Conservation (phyloP, 2,888 invertebrate species). For the Andrena bucephala region DNA sequence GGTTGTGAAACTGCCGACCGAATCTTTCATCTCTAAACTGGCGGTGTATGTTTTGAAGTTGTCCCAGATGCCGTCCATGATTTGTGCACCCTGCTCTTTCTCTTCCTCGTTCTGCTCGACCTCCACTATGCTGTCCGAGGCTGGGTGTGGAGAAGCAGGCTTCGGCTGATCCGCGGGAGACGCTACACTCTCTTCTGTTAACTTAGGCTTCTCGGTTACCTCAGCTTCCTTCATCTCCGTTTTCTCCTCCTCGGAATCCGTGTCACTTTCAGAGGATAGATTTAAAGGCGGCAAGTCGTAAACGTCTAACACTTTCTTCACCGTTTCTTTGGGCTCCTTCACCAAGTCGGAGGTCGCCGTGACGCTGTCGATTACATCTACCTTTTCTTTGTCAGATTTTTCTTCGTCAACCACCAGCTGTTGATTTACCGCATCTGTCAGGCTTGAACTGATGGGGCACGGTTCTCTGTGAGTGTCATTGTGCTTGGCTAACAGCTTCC, state of each 20-base stretch:
- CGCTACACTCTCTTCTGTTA: slow-evolving; percentile 59
- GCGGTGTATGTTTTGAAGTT: slow-evolving; percentile 92
- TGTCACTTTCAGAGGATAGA: slow-evolving; percentile 93
- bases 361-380: slow-evolving; percentile 12
- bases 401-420: slow-evolving; percentile 55
- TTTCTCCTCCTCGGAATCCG: slow-evolving; percentile 87
- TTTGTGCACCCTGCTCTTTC: slow-evolving; percentile 87
- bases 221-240: slow-evolving; percentile 56
- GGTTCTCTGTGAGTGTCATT: slow-evolving; percentile 87
- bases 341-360: slow-evolving; percentile 51
- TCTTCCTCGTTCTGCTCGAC: slow-evolving; percentile 83
- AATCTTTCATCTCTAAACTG: slow-evolving; percentile 86
- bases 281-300: slow-evolving; percentile 92
- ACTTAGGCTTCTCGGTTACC: slow-evolving; percentile 72
- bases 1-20: slow-evolving; percentile 39
- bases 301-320: slow-evolving; percentile 87
- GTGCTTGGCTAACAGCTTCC: slow-evolving; percentile 91
- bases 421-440: slow-evolving; percentile 63
- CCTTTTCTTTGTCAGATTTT: slow-evolving; percentile 42
- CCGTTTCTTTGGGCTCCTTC: slow-evolving; percentile 68
- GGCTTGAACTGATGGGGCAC: slow-evolving; percentile 26
- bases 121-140: slow-evolving; percentile 68
- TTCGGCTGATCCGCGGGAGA: slow-evolving; percentile 71
- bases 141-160: slow-evolving; percentile 60
- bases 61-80: slow-evolving; percentile 91